Percentiles rank a stretch among this genome's conserved stretches.
These are phyloP conservation scores for Montifringilla adamsi DNA, from an alignment of 2,113 vertebrate genomes.

Conservation along the genomic window DNA sequence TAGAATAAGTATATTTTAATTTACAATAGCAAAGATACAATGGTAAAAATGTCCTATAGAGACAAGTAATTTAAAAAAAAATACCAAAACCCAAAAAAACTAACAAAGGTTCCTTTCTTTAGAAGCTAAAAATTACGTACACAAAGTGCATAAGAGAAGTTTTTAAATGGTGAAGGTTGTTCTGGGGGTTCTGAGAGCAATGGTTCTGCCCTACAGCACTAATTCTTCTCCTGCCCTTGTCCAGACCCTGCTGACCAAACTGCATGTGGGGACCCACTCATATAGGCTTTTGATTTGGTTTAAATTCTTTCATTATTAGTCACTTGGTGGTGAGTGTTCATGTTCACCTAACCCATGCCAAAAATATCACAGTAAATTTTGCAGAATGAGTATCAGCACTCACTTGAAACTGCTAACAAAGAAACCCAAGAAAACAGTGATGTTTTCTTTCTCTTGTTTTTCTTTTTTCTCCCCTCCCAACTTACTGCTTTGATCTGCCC, in stretches of 20 bases:
- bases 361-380: background rate
- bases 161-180: background rate
- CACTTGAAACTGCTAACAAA: background rate
- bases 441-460: background rate
- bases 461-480: background rate
- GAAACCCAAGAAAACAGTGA: conserved; percentile 25
- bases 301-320: background rate
- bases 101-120: background rate
- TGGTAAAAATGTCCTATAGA: background rate
- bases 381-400: background rate
- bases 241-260: background rate
- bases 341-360: background rate
- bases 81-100: background rate
- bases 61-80: background rate
- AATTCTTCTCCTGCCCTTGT: background rate
- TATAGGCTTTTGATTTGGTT: background rate
- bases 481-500: conserved; percentile 53
- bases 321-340: background rate
- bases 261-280: background rate
- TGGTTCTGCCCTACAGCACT: background rate
- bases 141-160: accelerated
- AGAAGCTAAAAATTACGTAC: background rate
- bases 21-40: background rate
- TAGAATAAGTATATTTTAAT: background rate
- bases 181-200: background rate